Evolutionary conservation across 2,888 invertebrate species (phyloP), one percentile per base, ranked within the genome.

Genomic region (Eurytoma californica): DNA sequence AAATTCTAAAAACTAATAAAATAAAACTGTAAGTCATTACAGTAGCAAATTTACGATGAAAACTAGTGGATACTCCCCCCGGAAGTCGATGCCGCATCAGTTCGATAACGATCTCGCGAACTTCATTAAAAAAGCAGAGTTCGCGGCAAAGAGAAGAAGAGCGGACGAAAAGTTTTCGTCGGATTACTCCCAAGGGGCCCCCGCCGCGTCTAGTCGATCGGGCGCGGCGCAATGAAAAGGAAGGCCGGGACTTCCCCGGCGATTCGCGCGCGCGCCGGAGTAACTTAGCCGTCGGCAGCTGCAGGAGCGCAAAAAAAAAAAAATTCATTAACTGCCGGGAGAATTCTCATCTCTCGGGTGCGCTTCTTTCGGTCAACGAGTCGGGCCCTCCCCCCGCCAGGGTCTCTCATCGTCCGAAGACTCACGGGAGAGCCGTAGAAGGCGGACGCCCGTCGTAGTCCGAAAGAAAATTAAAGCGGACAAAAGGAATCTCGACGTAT

Each of bases 261-360:
- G 39, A 39, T 39, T 39, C 39, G 39, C 39, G 39, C 39, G 39
- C 39, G 39, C 39, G 9, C 39, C 9, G 39, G 9, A 39, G 39
- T 7, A 39, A 39, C 39, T 39, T 39, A 7, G 9, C 9, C 39
- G 39, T 39, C 39, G 39, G 39, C 39, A 39, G 39, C 7, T 7
- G 13, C 4, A 28, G 16, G n/a, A 61, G 16, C 24, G 3, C 7
- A 66, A 16, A 20, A 51, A n/a, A 73, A 73, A n/a, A n/a, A 73
- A 66, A 74, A 74, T 74, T 74, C 74, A 74, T 74, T 74, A 74
- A 74, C 74, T 39, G 12, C 73, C 57, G 57, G 53, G 73, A 66
- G 39, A 73, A 73, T 65, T 73, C 57, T 73, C 65, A 57, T 66
- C 57, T 73, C 65, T 73, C 65, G 24, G 16, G 16, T 24, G 2